A percentile compares a stretch with the other conserved stretches of the same genome.
phyloP scores from a whole-genome alignment of 1,140 invertebrate species.

The Caenorhabditis remanei region DNA sequence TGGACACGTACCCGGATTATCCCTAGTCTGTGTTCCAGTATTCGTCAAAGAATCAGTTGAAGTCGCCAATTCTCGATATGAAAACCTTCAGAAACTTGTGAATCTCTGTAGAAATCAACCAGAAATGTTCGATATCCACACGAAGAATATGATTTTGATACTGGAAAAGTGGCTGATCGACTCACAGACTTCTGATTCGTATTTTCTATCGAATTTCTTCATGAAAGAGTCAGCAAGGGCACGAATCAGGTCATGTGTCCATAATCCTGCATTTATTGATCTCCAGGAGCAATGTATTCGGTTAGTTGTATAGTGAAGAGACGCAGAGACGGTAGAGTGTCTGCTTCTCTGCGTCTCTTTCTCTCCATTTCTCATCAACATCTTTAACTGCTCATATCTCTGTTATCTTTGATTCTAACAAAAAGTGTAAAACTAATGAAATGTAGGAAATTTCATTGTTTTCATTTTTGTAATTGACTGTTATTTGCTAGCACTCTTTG shows the following conservation, averaged over 20 bases:
- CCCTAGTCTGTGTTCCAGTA: slow-evolving; percentile 51
- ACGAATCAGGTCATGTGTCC: slow-evolving; percentile 68
- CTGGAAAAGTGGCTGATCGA: slow-evolving; percentile 71
- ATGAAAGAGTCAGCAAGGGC: slow-evolving; percentile 55
- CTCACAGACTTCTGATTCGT: slow-evolving; percentile 65
- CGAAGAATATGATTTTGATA: slow-evolving; percentile 68
- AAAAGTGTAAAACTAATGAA: no score
- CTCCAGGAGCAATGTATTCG: slow-evolving; percentile 58
- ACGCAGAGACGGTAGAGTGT: no score
- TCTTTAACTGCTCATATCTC: no score
- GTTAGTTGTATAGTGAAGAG: background rate
- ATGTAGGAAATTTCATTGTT: no score
- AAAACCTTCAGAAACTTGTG: slow-evolving; percentile 66
- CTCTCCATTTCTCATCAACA: no score
- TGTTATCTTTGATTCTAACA: no score
- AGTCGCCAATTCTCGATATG: slow-evolving; percentile 6
- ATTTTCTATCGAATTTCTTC: slow-evolving; percentile 70
- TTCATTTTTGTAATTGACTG: no score
- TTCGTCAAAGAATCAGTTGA: slow-evolving; percentile 22
- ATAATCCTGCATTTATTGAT: slow-evolving; percentile 72
- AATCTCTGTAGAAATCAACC: slow-evolving; percentile 69
- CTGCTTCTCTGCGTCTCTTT: no score
- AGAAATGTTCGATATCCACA: slow-evolving; percentile 66
- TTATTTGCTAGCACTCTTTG: no score
- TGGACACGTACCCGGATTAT: slow-evolving; percentile 23